Evolutionary conservation across 2,113 vertebrate genomes (phyloP), one percentile per base, ranked within the genome.

Genomic region (Callipepla californica): DNA sequence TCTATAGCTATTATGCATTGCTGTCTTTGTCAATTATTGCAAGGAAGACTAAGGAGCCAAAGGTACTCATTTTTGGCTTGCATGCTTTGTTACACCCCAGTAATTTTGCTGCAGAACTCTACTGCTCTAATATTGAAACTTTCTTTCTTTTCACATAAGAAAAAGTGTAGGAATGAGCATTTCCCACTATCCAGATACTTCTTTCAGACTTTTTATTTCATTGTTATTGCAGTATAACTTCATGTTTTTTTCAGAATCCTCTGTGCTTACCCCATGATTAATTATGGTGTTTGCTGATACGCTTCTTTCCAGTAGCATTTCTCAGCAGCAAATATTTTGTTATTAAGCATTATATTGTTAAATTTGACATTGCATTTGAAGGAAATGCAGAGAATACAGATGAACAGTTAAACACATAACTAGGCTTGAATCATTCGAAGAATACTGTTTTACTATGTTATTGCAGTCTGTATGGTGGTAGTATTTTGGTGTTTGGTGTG

Each of bases 121-220:
- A 5, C 32, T 79, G 40, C 80, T 91, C 32, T 79, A 19, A 10
- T 76, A 48, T 6, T 7, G 14, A 90, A 83, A 40, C 16, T 51
- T 70, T 1, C 0, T 1, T 13, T 28, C n/a, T 2, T 22, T 7
- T 38, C 25, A 23, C 40, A 40, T 26, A 62, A 59, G 21, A 23
- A 36, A 32, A 55, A 2, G 1, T 5, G 25, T 9, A 13, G 38
- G 28, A 53, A 25, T 13, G 8, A 3, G 55, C 3, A 36, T 42
- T 66, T 66, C 62, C 0, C 7, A 53, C 11, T 81, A 23, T 57
- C n/a, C 38, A 13, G 19, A 6, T 80, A 63, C 5, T 77, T 61
- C 32, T 38, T 70, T 9, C 21, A 32, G n/a, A 57, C 4, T 89
- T 79, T 4, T 19, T 11, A 1, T 50, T 81, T 50, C 13, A 13